These are phyloP conservation scores for Clarias gariepinus DNA, from an alignment of 2,113 vertebrate species.

Conservation along the genomic window DNA sequence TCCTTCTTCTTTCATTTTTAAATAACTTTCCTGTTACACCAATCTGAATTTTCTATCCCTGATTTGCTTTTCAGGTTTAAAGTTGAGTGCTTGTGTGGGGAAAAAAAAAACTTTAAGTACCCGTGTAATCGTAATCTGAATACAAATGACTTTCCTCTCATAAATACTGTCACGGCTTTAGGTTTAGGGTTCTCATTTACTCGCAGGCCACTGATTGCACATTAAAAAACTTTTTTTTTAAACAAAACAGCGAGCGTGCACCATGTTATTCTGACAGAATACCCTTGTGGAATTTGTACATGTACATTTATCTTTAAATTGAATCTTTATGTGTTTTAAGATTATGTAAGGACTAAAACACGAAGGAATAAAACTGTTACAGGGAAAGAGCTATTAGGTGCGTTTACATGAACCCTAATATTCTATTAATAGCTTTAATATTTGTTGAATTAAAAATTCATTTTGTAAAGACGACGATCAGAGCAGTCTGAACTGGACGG, in stretches of 20 bases:
- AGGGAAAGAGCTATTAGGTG: too few relatives aligned
- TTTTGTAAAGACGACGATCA: too few relatives aligned
- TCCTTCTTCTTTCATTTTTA: not conserved
- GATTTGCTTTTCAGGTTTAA: not conserved
- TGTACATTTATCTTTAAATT: not conserved
- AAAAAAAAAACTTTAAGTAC: not conserved
- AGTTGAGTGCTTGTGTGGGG: not conserved
- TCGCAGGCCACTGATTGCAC: not conserved
- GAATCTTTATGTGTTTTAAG: not conserved
- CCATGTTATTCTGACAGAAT: not conserved
- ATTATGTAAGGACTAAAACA: not conserved
- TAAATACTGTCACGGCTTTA: not conserved
- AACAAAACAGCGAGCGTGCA: too few relatives aligned
- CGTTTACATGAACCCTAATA: too few relatives aligned
- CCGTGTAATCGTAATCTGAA: not conserved
- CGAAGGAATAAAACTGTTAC: not conserved
- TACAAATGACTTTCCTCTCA: not conserved
- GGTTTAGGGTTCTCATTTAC: not conserved
- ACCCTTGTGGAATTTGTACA: not conserved
- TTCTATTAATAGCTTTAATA: too few relatives aligned
- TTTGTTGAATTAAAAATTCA: too few relatives aligned
- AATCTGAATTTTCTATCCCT: not conserved
- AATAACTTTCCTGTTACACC: not conserved
- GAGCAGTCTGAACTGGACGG: too few relatives aligned
- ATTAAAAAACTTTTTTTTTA: too few relatives aligned